Percentiles rank a stretch among this genome's conserved stretches.
Conservation (phyloP, 2,888 invertebrate species). For the Andrena chrysosceles region DNA sequence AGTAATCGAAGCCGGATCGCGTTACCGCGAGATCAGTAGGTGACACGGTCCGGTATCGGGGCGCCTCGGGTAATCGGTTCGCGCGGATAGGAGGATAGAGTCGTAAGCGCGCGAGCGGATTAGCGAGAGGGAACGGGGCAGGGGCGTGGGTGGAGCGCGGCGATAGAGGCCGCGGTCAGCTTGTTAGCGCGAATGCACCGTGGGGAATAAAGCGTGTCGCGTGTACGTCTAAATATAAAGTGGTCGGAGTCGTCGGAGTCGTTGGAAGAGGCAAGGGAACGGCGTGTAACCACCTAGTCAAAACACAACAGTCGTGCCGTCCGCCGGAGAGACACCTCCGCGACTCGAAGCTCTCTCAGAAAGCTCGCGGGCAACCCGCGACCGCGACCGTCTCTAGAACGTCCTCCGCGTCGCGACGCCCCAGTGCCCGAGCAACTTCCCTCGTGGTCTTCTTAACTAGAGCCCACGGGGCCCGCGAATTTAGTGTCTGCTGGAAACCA, state of each 20-base stretch:
- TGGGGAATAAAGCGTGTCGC: constrained; percentile 64
- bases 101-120: constrained; percentile 28
- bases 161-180: constrained; percentile 14
- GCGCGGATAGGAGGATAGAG: background rate
- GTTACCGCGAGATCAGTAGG: too few species aligned
- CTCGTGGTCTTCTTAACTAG: too few species aligned
- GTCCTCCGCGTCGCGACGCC: too few species aligned
- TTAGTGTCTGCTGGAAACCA: too few species aligned
- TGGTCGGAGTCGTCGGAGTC: constrained; percentile 41
- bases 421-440: too few species aligned
- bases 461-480: too few species aligned
- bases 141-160: constrained; percentile 32
- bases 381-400: too few species aligned
- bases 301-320: constrained; percentile 52
- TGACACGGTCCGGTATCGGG: constrained; percentile 13
- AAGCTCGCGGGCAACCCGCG: too few species aligned
- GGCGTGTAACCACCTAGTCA: constrained; percentile 64
- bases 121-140: background rate
- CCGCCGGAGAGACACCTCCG: constrained; percentile 2
- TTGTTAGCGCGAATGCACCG: constrained; percentile 50
- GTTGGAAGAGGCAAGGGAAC: constrained; percentile 54
- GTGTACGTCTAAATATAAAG: constrained; percentile 77
- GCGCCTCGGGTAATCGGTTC: background rate
- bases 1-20: too few species aligned
- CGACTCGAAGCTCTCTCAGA: too few species aligned